Base-by-base conservation (phyloP, 2,888 invertebrate genomes). In the Drosophila eohydei region DNA sequence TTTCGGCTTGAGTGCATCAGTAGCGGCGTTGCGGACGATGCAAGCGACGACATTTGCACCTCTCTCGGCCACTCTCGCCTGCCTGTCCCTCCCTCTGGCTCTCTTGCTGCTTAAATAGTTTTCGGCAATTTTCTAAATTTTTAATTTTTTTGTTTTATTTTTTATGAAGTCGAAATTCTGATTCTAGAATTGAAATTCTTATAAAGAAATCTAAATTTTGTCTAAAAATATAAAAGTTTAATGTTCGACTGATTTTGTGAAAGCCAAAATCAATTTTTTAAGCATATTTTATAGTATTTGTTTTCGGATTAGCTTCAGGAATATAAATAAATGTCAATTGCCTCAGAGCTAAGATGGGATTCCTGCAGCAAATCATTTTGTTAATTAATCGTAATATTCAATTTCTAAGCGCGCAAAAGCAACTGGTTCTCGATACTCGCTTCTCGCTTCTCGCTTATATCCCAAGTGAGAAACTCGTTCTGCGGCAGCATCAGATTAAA, bases 1-100 rank as follows among this genome's bases (percentile, higher is more conserved):
- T 84, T 84, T 80, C 81, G 54, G 83, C 86, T 83, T 88, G 83
- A 88, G 51, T 88, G 88, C 83, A 85, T 75, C 83, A 64, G 62
- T 74, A 34, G 50, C 32, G 73, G 60, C 64, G 74, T 64, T 62
- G 51, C 61, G 66, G 54, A 52, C 56, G 57, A 11, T 59, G n/a
- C 58, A 59, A 41, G 28, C 59, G 48, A 55, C 55, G 44, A 62
- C 55, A 70, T 48, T n/a, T 62, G 48, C 16, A 41, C 30, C 40
- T 48, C 58, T 66, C 74, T 69, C 8, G 7, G 5, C 3, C 16
- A 2, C 21, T 2, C 6, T 5, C 9, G 2, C 26, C 4, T n/a
- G 4, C 14, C 12, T 46, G 6, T 28, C n/a, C 28, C 14, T 7
- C 9, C 30, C 30, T 30, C n/a, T 30, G 4, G 28, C 9, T 48